A percentile compares a stretch with the other conserved stretches of the same genome.
These are phyloP conservation scores for Urechis unicinctus DNA, from an alignment of 2,888 invertebrate species.

Conservation along the genomic window DNA sequence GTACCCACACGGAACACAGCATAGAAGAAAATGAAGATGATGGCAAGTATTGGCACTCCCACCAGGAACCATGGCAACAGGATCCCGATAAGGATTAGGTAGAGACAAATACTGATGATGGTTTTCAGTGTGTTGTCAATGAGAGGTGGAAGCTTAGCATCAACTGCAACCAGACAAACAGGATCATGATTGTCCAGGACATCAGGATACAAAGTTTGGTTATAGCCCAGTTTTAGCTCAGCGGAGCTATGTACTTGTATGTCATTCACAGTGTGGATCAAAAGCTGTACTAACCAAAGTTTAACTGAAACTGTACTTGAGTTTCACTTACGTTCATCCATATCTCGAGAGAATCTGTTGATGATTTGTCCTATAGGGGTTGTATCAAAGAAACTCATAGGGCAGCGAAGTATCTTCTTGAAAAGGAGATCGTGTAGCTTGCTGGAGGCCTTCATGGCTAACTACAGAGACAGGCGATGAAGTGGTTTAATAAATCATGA, in stretches of 20 bases:
- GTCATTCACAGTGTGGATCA: not conserved
- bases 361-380: not conserved
- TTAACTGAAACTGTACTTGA: not conserved
- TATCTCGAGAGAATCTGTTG: not conserved
- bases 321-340: not conserved
- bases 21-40: not conserved
- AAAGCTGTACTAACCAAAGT: not conserved
- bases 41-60: not conserved
- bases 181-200: too few relatives aligned
- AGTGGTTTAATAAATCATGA: too few relatives aligned
- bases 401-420: not conserved
- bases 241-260: too few relatives aligned
- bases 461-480: not conserved
- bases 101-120: constrained; percentile 3
- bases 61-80: constrained; percentile 5
- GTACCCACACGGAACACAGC: constrained; percentile 1
- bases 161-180: constrained; percentile 3
- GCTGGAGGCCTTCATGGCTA: not conserved
- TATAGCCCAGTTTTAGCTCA: too few relatives aligned
- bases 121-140: not conserved
- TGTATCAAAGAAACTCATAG: not conserved
- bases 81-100: constrained; percentile 2
- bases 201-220: too few relatives aligned
- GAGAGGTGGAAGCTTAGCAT: constrained; percentile 3
- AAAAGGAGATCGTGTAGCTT: not conserved